Evolutionary conservation across 2,888 invertebrate species (phyloP), one percentile per base, ranked within the genome.

Genomic region (Drosophila yooni): DNA sequence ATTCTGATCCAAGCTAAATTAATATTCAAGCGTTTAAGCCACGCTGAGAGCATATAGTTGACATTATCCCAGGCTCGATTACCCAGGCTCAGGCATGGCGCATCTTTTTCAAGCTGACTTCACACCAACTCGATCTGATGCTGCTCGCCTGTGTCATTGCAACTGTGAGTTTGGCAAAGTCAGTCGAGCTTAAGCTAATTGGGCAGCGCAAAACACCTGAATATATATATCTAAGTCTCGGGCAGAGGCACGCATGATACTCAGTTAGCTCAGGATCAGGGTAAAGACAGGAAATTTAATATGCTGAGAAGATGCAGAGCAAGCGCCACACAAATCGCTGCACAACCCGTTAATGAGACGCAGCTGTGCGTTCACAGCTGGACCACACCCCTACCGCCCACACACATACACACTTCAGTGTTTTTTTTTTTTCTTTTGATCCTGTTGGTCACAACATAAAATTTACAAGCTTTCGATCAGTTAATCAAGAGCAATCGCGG

Each of bases 391-490:
- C 43, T 54, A n/a, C 21, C 74, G 48, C 79, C 50, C 56, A 53
- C 52, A 36, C 60, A 61, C 51, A 33, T 51, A 60, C 50, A 52
- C 52, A 71, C 62, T 51, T 15, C 1, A 10, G 29, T n/a, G 15
- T 2, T 11, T 25, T 13, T 60, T n/a, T n/a, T 34, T 43, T 60
- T 25, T 13, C 31, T 43, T 60, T 52, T n/a, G 40, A 51, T 51
- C 48, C 40, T 50, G 18, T 68, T 61, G 50, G 27, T 7, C 53
- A 61, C 31, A 33, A 58, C 59, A 18, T 27, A 10, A 53, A 65
- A 50, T 62, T 57, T 13, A n/a, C 43, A 40, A 74, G 66, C 68
- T 87, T 89, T 92, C 91, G 91, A 91, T 92, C 91, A 92, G 91
- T 91, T 84, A 85, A 91, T 86, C 86, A 82, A 87, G 82, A 84